phyloP scores from a whole-genome alignment of 2,888 invertebrate species.

The Cheilosia impressa region DNA sequence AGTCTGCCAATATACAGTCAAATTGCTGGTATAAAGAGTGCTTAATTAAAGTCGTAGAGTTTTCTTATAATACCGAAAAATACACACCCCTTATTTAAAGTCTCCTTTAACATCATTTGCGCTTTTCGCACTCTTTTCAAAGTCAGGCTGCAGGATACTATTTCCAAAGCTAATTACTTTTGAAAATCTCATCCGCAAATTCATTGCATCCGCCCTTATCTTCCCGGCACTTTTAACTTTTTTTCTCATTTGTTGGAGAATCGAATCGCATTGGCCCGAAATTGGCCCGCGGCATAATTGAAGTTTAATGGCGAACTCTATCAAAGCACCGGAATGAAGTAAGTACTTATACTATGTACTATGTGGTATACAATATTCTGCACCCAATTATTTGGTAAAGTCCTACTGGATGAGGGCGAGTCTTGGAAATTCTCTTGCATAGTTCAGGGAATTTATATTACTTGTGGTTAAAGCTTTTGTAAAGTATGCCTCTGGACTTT shows the following conservation, averaged over 20 bases:
- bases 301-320: slow-evolving; percentile 58
- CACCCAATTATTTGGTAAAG: slow-evolving; percentile 34
- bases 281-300: slow-evolving; percentile 66
- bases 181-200: slow-evolving; percentile 26
- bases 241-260: slow-evolving; percentile 21
- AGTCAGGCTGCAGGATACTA: not conserved
- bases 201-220: slow-evolving; percentile 52
- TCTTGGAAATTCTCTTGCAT: not conserved
- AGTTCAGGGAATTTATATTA: slow-evolving; percentile 9
- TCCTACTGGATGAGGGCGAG: not conserved
- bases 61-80: not conserved
- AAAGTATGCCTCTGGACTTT: slow-evolving; percentile 3
- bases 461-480: slow-evolving; percentile 39
- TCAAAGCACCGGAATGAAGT: slow-evolving; percentile 31
- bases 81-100: not conserved
- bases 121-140: not conserved
- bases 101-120: not conserved
- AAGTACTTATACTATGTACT: not conserved
- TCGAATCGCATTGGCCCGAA: slow-evolving; percentile 56
- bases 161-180: slow-evolving; percentile 54
- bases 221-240: slow-evolving; percentile 31
- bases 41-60: slow-evolving; percentile 32
- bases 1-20: not conserved
- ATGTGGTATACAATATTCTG: slow-evolving; percentile 18
- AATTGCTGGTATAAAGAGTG: not conserved